Conservation (phyloP, 92 coral and sea anemone species). For the Umimayanthus kanabou region DNA sequence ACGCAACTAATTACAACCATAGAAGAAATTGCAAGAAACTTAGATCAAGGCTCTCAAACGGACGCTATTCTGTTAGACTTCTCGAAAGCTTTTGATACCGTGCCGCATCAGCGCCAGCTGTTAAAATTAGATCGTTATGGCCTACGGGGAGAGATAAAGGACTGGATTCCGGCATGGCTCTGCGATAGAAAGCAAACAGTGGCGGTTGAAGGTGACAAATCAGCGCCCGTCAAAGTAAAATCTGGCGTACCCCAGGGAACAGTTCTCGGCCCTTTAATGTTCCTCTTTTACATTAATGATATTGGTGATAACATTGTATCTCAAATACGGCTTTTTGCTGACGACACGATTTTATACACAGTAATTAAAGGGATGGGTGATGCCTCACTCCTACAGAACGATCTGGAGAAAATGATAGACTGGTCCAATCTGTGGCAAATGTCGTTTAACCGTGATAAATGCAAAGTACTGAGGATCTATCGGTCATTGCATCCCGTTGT, state of each 20-base stretch:
- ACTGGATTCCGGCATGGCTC: conserved; percentile 39
- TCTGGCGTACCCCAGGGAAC: too few relatives aligned
- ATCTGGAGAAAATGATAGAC: too few relatives aligned
- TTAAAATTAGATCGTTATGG: conserved; percentile 35
- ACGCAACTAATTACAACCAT: too few relatives aligned
- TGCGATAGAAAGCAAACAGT: conserved; percentile 41
- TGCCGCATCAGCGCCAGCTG: conserved; percentile 31
- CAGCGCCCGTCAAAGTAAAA: conserved; percentile 15
- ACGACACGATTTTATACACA: conserved; percentile 37
- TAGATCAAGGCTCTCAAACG: too few relatives aligned
- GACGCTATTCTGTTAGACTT: conserved; percentile 17
- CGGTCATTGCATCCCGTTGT: too few relatives aligned
- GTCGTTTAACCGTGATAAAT: conserved; percentile 35
- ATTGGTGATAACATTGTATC: not conserved
- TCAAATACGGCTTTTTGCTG: conserved; percentile 45
- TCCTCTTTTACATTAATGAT: conserved; percentile 14
- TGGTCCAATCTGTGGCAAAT: conserved; percentile 45
- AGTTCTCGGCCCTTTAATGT: too few relatives aligned
- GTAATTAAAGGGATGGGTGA: conserved; percentile 17
- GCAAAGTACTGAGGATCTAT: too few relatives aligned
- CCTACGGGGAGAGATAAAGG: conserved; percentile 16
- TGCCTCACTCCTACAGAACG: conserved; percentile 35
- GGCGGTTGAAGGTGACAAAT: conserved; percentile 32
- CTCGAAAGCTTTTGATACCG: too few relatives aligned
- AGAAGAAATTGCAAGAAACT: too few relatives aligned